phyloP scores from a whole-genome alignment of 2,113 vertebrate genomes.

The Notiomystis cincta region DNA sequence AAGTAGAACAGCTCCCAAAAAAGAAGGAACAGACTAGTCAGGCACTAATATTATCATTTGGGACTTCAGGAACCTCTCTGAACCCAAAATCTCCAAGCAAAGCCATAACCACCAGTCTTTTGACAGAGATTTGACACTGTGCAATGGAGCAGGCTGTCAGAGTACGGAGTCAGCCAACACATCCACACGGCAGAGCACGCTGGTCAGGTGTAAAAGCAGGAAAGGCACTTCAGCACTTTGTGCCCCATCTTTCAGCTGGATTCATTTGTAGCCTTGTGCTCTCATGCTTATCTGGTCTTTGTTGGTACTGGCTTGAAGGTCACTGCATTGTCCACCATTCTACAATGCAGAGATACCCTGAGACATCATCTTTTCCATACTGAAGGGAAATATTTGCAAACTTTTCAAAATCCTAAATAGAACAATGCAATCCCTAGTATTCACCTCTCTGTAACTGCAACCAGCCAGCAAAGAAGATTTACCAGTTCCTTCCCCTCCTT shows the following conservation, averaged over 20 bases:
- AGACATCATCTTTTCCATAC: neutral
- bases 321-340: neutral
- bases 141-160: neutral
- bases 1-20: neutral
- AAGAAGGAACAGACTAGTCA: neutral
- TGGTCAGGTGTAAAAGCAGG: neutral
- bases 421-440: neutral
- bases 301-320: neutral
- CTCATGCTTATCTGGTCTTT: neutral
- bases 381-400: neutral
- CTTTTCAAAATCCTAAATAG: neutral
- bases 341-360: neutral
- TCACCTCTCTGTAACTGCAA: neutral
- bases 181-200: rapidly evolving
- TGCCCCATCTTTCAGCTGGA: neutral
- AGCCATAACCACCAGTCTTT: neutral
- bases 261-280: neutral
- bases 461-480: neutral
- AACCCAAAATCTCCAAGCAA: neutral
- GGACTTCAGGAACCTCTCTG: neutral
- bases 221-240: neutral
- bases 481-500: neutral
- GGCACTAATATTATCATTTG: neutral
- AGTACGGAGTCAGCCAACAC: rapidly evolving
- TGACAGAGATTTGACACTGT: rapidly evolving